Base-by-base conservation (phyloP, 2,797 vertebrate genomes). In the Myiothlypis chrysogaster region DNA sequence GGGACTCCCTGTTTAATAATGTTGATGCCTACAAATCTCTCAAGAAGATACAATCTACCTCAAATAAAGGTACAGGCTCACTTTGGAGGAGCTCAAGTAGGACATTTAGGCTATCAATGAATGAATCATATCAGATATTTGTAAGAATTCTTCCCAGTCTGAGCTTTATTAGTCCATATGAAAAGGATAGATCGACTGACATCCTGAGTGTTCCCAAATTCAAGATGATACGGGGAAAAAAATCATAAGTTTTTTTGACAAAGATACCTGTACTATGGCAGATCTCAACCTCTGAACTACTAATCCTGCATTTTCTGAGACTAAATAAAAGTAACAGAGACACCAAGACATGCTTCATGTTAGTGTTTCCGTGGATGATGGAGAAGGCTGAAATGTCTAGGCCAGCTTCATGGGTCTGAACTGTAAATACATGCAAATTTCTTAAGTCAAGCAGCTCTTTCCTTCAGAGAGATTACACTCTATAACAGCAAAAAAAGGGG, bases 141-240 rank as follows among this genome's bases (percentile, higher is more conserved):
- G 17, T 44, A 21, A 27, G 2, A 34, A 9, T 84, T 46, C 12
- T 73, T 85, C 49, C 17, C 25, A 46, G 6, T 8, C 35, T 63
- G 17, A 35, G 8, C 1, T 55, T 57, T 39, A 12, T 30, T 25
- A 19, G 8, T 39, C 27, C 39, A 3, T 17, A 21, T 3, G 24
- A 75, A 53, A 43, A 34, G 6, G 2, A 2, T 50, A 5, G 4
- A 35, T 73, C 28, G 8, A 20, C 14, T 34, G 16, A 59, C 10
- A 24, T 39, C 15, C 3, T 52, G 25, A 60, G 16, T 8, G 6
- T 17, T 41, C 6, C 27, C 14, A 49, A 64, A 75, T 53, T 81
- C 49, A 41, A 12, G 9, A 15, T 1, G 3, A 32, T 34, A 3
- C 0, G 4, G 3, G 4, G 1, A 6, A 60, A 56, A 56, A 50